Percentiles rank a stretch among this genome's conserved stretches.
These are phyloP conservation scores for Mallotus villosus DNA, from an alignment of 2,797 vertebrate species.

Conservation along the genomic window DNA sequence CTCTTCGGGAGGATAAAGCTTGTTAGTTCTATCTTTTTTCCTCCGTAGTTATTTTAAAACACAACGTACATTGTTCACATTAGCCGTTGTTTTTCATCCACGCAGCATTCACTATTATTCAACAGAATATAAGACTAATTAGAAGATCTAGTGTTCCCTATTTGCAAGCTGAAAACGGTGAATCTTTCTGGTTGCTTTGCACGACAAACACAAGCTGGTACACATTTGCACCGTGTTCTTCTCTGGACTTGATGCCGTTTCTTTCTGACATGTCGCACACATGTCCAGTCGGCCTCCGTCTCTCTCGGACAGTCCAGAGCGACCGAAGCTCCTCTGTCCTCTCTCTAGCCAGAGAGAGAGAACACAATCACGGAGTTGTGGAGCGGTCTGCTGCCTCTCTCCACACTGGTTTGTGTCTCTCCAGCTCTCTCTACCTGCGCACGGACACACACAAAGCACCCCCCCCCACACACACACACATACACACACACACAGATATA, in stretches of 20 bases:
- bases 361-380: too few relatives aligned
- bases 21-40: too few relatives aligned
- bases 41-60: too few relatives aligned
- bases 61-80: too few relatives aligned
- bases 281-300: background rate
- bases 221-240: constrained; percentile 25
- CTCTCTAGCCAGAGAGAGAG: too few relatives aligned
- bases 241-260: background rate
- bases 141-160: constrained; percentile 5
- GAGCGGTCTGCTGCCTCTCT: background rate
- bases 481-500: background rate
- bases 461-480: background rate
- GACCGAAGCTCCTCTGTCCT: too few relatives aligned
- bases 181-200: constrained; percentile 10
- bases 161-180: background rate
- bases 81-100: background rate
- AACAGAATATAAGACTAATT: constrained; percentile 1
- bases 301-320: background rate
- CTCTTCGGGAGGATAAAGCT: background rate
- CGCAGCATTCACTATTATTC: background rate
- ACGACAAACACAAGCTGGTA: background rate
- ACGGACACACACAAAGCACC: background rate
- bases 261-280: constrained; percentile 5
- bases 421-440: background rate
- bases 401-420: background rate